Evolutionary conservation across 2,113 vertebrate species (phyloP), one percentile per base, ranked within the genome.

Genomic region (Sebastes schlegelii): DNA sequence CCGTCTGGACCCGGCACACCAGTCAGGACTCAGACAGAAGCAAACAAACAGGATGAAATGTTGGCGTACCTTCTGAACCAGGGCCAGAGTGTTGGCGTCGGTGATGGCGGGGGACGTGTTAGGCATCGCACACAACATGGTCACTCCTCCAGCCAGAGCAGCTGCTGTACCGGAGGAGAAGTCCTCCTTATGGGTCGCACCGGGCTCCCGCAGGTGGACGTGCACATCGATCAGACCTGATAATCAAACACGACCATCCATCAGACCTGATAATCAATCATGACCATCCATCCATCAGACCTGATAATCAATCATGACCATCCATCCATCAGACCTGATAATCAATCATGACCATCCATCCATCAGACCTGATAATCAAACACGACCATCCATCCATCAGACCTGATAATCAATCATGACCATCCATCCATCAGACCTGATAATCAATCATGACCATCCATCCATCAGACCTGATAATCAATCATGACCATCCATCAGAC

Each of bases 91-190:
- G 49, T 49, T 8, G 0, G 94, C 88, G 0, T 99, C 98, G 0
- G 91, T 95, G 91, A 99, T 43, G 17, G 98, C 94, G 0, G 98
- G 98, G 43, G 83, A 93, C 0, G 98, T 99, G 84, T 99, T 99
- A 78, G 98, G 98, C 98, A 99, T 99, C 46, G 96, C 97, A 2
- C 98, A 99, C 88, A 99, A 97, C 97, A 99, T 94, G 14, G 98
- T 99, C 86, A 99, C 48, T 0, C 98, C 98, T 0, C 98, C 98
- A 0, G 98, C 97, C 91, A 99, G 94, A 34, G 98, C 98, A 0
- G 98, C 98, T 0, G 98, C 98, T 0, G 98, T 99, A 49, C 98
- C 98, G 0, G 98, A 99, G 0, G 96, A 94, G 61, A 99, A 99
- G 91, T 99, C 98, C 87, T 99, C 98, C 83, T 99, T 99, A 84